Base-by-base conservation (phyloP, 2,888 invertebrate genomes). In the Cryptops parisi region DNA sequence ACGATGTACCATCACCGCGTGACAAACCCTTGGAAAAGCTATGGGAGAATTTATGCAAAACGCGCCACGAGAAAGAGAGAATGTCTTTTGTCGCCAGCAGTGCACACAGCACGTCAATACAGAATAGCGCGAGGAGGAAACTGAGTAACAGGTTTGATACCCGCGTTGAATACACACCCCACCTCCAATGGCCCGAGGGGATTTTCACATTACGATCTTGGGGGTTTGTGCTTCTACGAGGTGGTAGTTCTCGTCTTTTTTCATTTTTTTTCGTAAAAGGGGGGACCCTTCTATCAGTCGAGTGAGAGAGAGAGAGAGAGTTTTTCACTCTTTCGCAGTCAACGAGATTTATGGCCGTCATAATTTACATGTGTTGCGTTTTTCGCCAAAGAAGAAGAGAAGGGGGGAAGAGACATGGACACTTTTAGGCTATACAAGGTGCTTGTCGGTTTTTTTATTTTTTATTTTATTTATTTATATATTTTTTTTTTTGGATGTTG, bases 81-180 rank as follows among this genome's bases (percentile, higher is more conserved):
- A 33, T 6, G 15, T 15, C 33, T 15, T 9, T 33, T 33, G 33
- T 33, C 33, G 33, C 33, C 33, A 15, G 33, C 33, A 33, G 33
- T 33, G 33, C 6, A 33, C 6, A 15, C 33, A 33, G n/a, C n/a
- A n/a, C n/a, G n/a, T n/a, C n/a, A n/a, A n/a, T n/a, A n/a, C n/a
- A n/a, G n/a, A n/a, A n/a, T n/a, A 15, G 38, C 15, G 38, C 38
- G 38, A 33, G 15, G 43, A 41, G 43, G 43, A 41, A 41, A 41
- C 43, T 6, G 43, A 41, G n/a, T 41, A 41, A 41, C 43, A n/a
- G 43, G 43, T 41, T 41, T 41, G 43, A 41, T 41, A 41, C 33
- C 33, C 33, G 33, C 33, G 15, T 15, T 33, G 33, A 33, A 33
- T 9, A 15, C n/a, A n/a, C n/a, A n/a, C n/a, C n/a, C 9, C 33